A percentile compares a stretch with the other conserved stretches of the same genome.
Conservation (phyloP, 2,888 invertebrate genomes). For the Cenopis cana region DNA sequence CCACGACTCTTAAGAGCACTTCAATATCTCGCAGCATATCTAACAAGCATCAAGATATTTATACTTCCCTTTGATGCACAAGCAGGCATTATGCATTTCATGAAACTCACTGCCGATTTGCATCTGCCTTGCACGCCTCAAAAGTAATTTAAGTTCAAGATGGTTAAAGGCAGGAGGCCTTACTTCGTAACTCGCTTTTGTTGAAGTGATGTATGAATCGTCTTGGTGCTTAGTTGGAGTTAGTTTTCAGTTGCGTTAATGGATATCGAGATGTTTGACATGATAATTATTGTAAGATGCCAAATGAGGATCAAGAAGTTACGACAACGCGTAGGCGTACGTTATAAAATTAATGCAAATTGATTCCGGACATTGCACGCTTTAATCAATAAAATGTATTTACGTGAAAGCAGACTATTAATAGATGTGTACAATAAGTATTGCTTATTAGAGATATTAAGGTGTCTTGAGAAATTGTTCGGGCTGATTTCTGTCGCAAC, state of each 20-base stretch:
- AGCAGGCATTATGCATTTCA: slow-evolving; percentile 24
- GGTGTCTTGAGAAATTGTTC: too few species aligned
- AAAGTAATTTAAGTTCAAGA: slow-evolving; percentile 26
- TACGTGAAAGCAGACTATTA: not conserved
- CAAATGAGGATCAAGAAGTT: slow-evolving; percentile 12
- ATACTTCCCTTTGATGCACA: slow-evolving; percentile 22
- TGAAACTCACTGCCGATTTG: slow-evolving; percentile 19
- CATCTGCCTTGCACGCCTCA: slow-evolving; percentile 21
- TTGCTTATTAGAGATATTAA: too few species aligned
- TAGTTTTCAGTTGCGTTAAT: too few species aligned
- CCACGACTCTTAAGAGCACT: not conserved
- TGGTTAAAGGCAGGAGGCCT: not conserved
- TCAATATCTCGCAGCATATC: not conserved
- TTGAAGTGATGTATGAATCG: not conserved
- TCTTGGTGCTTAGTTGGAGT: too few species aligned
- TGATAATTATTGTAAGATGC: not conserved
- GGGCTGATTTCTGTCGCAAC: too few species aligned
- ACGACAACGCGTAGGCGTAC: slow-evolving; percentile 7
- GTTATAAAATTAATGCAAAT: slow-evolving; percentile 20
- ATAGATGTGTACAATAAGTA: too few species aligned
- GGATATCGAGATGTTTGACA: not conserved
- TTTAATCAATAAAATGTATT: not conserved
- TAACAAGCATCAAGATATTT: slow-evolving; percentile 15
- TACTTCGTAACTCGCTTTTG: not conserved
- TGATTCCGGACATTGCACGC: not conserved